phyloP scores from a whole-genome alignment of 2,113 vertebrate genomes.

The Forbesichthys agassizii region DNA sequence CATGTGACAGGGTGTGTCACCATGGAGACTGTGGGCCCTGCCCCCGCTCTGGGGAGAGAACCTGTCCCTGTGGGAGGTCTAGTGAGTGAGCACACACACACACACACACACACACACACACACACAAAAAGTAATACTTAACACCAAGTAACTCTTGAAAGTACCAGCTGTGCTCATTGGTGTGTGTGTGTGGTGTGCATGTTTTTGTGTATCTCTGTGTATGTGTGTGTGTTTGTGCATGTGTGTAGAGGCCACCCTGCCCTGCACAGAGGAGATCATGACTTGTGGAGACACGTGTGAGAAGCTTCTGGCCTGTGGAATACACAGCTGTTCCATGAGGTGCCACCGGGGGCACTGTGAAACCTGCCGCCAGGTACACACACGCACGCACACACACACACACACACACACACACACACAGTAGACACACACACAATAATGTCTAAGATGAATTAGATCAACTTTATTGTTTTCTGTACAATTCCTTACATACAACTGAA shows the following conservation, averaged over 20 bases:
- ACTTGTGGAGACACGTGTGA: slow-evolving; percentile 95
- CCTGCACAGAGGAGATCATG: slow-evolving; percentile 92
- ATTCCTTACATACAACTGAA: too few species aligned
- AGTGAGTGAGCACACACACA: slow-evolving; percentile 72
- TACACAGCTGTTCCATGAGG: slow-evolving; percentile 93
- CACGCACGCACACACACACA: not conserved
- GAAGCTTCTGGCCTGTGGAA: slow-evolving; percentile 85
- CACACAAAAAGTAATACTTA: not conserved
- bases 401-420: slow-evolving; percentile 1
- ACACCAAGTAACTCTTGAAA: not conserved
- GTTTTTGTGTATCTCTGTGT: not conserved
- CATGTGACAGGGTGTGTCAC: slow-evolving; percentile 89
- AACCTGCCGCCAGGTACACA: slow-evolving; percentile 89
- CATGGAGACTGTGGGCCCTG: slow-evolving; percentile 86
- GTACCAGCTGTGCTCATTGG: not conserved
- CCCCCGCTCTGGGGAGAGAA: slow-evolving; percentile 89
- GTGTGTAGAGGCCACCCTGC: slow-evolving; percentile 83
- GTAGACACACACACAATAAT: not conserved
- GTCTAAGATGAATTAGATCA: too few species aligned
- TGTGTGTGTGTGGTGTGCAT: slow-evolving; percentile 18
- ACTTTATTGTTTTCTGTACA: too few species aligned
- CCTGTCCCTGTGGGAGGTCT: slow-evolving; percentile 90
- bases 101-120: slow-evolving; percentile 13
- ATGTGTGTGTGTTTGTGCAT: slow-evolving; percentile 25
- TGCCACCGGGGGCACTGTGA: slow-evolving; percentile 94